phyloP scores from a whole-genome alignment of 2,888 invertebrate species.

The Petrolisthes manimaculis region DNA sequence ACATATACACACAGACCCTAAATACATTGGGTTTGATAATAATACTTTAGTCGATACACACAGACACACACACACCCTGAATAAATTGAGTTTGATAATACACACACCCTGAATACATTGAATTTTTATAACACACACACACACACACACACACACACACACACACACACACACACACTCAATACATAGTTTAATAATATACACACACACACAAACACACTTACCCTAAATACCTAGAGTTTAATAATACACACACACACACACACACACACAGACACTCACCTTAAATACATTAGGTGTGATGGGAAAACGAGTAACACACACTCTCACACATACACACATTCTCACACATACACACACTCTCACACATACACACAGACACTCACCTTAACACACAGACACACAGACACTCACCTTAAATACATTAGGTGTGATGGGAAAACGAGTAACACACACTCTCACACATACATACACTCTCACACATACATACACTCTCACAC shows the following conservation, averaged over 20 bases:
- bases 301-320: background rate
- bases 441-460: background rate
- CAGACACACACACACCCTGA: no score
- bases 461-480: background rate
- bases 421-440: background rate
- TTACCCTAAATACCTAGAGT: no score
- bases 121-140: no score
- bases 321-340: background rate
- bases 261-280: background rate
- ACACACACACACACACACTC: background rate
- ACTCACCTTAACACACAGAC: background rate
- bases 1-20: no score
- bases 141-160: no score
- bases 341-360: background rate
- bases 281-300: background rate
- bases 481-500: slow-evolving; percentile 7
- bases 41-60: no score
- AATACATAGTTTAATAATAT: background rate
- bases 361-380: slow-evolving; percentile 18
- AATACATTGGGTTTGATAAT: no score
- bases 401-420: background rate
- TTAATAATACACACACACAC: slow-evolving; percentile 26
- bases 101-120: no score
- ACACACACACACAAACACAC: slow-evolving; percentile 24
- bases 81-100: no score